Base-by-base conservation (phyloP, 2,888 invertebrate species). In the Aporophyla nigra region DNA sequence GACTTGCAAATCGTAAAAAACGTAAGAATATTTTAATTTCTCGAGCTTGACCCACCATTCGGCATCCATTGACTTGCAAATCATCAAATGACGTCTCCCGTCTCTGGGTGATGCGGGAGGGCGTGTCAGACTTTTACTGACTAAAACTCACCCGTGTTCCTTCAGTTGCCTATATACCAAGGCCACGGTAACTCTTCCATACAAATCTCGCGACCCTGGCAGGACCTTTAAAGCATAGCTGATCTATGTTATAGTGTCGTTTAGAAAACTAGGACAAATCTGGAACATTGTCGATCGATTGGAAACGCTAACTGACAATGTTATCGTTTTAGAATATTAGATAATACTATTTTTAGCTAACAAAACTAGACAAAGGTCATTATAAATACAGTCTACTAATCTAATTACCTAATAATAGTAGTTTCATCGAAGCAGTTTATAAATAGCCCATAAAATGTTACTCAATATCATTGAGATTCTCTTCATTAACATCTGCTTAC, bases 391-490 rank as follows among this genome's bases (percentile, higher is more conserved):
- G 27, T 14, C 68, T 63, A 56, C 33, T 63, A 33, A 40, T 59
- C 62, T 68, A 58, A 33, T 78, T 59, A 19, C 51, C 21, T 49
- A 49, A 24, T 71, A 54, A 51, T n/a, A 43, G 5, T 24, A 24
- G 14, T 56, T 67, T 12, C 14, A 49, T 51, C 53, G 14, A 65
- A 69, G 27, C 27, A 24, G 53, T 69, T 81, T 65, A 46, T 51
- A 33, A 58, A 66, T 61, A 65, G 14, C 19, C 33, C 62, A 19
- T 58, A 51, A 33, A 58, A n/a, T 43, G 12, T 58, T 76, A 51
- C 51, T 33, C 49, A 53, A 78, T n/a, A 27, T 67, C 12, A 27
- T 58, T 67, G 14, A 27, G 21, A 51, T 56, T 14, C 14, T 76
- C 24, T 67, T 19, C 16, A 16, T 67, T 59, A 33, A 21, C 24